phyloP scores from a whole-genome alignment of 1,140 invertebrate species.

The Hyles euphorbiae region DNA sequence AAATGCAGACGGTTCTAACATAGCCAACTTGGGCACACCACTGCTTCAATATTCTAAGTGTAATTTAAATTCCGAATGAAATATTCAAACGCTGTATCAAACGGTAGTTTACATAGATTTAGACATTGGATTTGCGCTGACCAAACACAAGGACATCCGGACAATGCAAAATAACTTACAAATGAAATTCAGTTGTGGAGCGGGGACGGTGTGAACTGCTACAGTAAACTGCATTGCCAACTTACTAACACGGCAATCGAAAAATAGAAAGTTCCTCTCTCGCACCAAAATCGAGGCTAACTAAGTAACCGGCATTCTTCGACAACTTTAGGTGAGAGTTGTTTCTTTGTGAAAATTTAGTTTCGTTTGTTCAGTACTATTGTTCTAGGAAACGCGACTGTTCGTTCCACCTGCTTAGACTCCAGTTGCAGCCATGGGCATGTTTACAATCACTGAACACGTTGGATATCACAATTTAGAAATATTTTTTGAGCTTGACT shows the following conservation, averaged over 20 bases:
- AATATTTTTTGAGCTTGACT: too few relatives aligned
- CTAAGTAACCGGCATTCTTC: conserved; percentile 67
- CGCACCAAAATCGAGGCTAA: conserved; percentile 50
- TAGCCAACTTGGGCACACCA: too few relatives aligned
- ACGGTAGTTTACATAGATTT: not conserved
- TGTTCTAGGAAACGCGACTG: conserved; percentile 4
- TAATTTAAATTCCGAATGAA: conserved; percentile 4
- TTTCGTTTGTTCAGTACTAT: conserved; percentile 38
- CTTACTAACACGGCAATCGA: conserved; percentile 69
- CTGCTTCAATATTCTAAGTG: not conserved
- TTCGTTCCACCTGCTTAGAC: not conserved
- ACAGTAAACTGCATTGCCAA: conserved; percentile 61
- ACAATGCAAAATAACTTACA: conserved; percentile 59
- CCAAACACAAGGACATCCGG: conserved; percentile 22
- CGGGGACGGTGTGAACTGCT: conserved; percentile 49
- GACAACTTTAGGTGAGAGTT: conserved; percentile 59
- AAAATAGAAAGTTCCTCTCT: conserved; percentile 65
- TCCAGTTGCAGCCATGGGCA: not conserved
- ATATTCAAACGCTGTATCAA: conserved; percentile 1
- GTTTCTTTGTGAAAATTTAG: conserved; percentile 47
- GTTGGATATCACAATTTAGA: too few relatives aligned
- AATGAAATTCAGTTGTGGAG: conserved; percentile 50
- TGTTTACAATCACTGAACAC: too few relatives aligned
- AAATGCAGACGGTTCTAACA: too few relatives aligned
- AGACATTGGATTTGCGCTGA: conserved; percentile 5